Evolutionary conservation across 2,113 vertebrate species (phyloP).

Genomic region (Oryzias melastigma): DNA sequence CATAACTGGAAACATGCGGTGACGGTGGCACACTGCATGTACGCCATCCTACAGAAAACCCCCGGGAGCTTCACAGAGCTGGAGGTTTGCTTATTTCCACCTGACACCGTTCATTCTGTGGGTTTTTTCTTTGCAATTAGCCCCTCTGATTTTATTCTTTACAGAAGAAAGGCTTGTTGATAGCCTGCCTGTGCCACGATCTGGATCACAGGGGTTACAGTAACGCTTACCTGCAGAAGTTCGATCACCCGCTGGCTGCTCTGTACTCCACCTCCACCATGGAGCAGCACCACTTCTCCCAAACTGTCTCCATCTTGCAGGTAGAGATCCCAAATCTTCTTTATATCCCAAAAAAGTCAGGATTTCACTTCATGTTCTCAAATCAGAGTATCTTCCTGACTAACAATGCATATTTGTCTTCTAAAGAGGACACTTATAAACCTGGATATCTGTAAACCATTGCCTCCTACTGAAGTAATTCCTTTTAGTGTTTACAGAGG

Average conservation of each 20-base stretch:
- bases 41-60: conserved; percentile 90
- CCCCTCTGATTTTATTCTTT: conserved; percentile 5
- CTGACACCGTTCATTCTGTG: conserved; percentile 5
- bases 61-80: conserved; percentile 89
- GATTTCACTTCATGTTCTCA: too few relatives aligned
- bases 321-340: conserved; percentile 77
- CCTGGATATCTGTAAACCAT: too few relatives aligned
- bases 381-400: too few relatives aligned
- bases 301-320: conserved; percentile 98
- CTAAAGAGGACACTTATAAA: too few relatives aligned
- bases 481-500: too few relatives aligned
- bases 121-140: not conserved
- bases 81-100: conserved; percentile 79
- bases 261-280: conserved; percentile 98
- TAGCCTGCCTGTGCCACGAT: conserved; percentile 96
- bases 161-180: conserved; percentile 92
- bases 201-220: conserved; percentile 97
- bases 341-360: too few relatives aligned
- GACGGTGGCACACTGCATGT: conserved; percentile 97
- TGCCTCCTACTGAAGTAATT: too few relatives aligned
- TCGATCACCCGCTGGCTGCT: conserved; percentile 95
- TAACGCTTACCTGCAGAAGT: conserved; percentile 98
- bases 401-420: too few relatives aligned
- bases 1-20: conserved; percentile 99
- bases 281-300: conserved; percentile 99